Conservation (phyloP, 2,113 vertebrate genomes). For the Lipotes vexillifer region DNA sequence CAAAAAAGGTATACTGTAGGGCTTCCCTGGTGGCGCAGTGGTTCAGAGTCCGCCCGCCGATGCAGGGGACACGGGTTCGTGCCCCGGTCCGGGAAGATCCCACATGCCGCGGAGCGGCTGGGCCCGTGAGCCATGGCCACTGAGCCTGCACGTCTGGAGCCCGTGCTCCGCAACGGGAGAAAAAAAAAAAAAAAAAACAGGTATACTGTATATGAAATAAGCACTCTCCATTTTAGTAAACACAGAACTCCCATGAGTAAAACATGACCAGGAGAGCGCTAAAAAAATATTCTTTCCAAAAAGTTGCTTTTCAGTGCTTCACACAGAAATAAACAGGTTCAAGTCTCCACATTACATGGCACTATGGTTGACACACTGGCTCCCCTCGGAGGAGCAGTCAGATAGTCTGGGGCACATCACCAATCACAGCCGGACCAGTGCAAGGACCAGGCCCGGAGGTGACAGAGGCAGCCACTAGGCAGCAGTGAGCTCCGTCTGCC, state of each 20-base stretch:
- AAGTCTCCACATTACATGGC: neutral
- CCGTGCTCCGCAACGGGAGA: too few relatives aligned
- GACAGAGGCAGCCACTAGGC: accelerated
- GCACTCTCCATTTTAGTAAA: neutral
- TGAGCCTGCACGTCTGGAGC: too few relatives aligned
- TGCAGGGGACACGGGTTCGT: too few relatives aligned
- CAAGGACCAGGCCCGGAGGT: neutral
- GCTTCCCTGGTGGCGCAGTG: too few relatives aligned
- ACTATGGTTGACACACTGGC: accelerated
- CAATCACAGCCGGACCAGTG: accelerated
- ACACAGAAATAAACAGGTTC: neutral
- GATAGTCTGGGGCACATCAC: accelerated
- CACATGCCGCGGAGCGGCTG: too few relatives aligned
- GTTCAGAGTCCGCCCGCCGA: too few relatives aligned
- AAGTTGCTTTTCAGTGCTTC: neutral
- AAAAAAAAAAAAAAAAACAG: neutral
- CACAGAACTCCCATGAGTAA: neutral
- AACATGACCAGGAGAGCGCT: neutral
- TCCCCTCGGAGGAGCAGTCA: accelerated
- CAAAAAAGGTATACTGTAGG: neutral
- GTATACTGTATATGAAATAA: neutral
- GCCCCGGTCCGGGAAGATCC: too few relatives aligned
- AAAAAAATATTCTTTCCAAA: too few relatives aligned
- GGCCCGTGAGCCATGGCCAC: too few relatives aligned
- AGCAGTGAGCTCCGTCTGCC: neutral